Percentiles rank a stretch among this genome's conserved stretches.
phyloP scores from a whole-genome alignment of 2,797 vertebrate genomes.

The Dendrocincla tyrannina region DNA sequence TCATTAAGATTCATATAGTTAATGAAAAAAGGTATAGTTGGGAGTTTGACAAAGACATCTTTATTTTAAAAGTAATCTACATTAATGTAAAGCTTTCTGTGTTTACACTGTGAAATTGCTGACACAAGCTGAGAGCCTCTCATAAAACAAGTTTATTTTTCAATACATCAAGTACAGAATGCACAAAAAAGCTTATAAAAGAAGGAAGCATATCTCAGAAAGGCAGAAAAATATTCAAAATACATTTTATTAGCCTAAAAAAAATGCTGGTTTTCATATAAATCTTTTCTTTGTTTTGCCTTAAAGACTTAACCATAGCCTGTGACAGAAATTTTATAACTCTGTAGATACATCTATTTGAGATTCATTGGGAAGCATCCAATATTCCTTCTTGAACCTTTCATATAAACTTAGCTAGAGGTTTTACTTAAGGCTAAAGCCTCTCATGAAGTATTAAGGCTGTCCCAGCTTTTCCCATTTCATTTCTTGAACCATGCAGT shows the following conservation, averaged over 20 bases:
- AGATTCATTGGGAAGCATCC: background rate
- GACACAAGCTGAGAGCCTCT: background rate
- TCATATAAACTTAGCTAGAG: slow-evolving; percentile 27
- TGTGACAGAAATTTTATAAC: background rate
- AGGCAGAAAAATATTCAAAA: background rate
- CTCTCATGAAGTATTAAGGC: slow-evolving; percentile 57
- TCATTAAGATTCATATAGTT: background rate
- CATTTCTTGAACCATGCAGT: slow-evolving; percentile 29
- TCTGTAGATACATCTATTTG: background rate
- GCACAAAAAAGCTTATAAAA: background rate
- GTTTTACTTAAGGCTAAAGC: slow-evolving; percentile 52
- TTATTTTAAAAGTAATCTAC: background rate
- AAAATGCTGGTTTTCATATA: background rate
- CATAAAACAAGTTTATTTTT: slow-evolving; percentile 37
- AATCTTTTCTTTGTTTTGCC: background rate
- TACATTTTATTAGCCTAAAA: background rate
- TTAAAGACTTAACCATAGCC: background rate
- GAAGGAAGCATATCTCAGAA: background rate
- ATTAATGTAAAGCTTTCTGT: slow-evolving; percentile 18
- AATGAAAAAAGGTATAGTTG: background rate
- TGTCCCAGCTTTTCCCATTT: slow-evolving; percentile 57
- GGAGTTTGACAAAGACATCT: background rate
- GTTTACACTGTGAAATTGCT: slow-evolving; percentile 33
- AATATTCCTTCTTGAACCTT: background rate
- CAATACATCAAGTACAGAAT: background rate